A percentile compares a stretch with the other conserved stretches of the same genome.
Conservation (phyloP, 2,888 invertebrate genomes). For the Caenorhabditis sp. region DNA sequence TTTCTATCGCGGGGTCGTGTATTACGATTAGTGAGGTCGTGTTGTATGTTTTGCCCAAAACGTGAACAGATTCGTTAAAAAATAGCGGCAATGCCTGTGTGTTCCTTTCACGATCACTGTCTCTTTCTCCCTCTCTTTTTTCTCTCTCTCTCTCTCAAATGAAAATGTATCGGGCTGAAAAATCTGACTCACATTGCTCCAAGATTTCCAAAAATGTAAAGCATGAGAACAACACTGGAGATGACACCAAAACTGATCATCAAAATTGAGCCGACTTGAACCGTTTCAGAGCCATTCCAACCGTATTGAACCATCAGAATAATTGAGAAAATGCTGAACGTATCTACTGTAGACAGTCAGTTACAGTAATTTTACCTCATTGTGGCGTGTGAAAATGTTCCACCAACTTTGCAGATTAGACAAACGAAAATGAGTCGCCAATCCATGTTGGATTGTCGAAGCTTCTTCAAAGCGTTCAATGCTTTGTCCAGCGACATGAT, state of each 20-base stretch:
- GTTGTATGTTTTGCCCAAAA: no score
- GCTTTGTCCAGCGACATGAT: conserved; percentile 20
- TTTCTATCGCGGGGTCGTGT: no score
- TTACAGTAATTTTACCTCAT: conserved; percentile 28
- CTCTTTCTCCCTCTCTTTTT: no score
- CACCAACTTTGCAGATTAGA: conserved; percentile 28
- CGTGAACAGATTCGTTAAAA: no score
- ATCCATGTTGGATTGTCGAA: conserved; percentile 6
- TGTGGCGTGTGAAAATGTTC: conserved; percentile 33
- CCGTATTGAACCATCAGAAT: conserved; percentile 42
- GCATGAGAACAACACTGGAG: conserved; percentile 20
- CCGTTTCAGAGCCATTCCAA: conserved; percentile 38
- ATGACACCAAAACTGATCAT: conserved; percentile 30
- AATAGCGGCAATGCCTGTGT: no score
- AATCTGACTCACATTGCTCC: conserved; percentile 32
- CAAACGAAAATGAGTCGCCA: conserved; percentile 31
- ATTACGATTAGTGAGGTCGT: no score
- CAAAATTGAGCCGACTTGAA: conserved; percentile 23
- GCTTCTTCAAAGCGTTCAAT: conserved; percentile 2
- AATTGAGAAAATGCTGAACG: conserved; percentile 30
- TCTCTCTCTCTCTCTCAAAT: no score
- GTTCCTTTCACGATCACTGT: no score
- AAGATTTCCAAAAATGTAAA: conserved; percentile 34
- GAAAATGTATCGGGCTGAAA: no score
- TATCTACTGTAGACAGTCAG: not conserved